These are phyloP conservation scores for Leptatherina wallacei DNA, from an alignment of 2,797 vertebrate species.

Conservation along the genomic window DNA sequence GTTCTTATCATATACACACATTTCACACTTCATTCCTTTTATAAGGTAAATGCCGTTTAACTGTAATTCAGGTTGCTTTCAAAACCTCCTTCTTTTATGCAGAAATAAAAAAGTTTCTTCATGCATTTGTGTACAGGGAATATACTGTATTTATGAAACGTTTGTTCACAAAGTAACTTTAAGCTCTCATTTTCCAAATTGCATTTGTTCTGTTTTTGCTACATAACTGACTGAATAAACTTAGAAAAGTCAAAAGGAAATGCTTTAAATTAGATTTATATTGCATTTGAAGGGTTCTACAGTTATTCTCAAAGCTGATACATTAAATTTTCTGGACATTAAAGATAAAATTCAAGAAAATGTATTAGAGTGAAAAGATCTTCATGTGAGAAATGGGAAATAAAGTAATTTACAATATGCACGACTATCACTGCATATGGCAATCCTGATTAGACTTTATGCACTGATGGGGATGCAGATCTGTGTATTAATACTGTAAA, in stretches of 20 bases:
- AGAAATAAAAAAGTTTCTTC: neutral
- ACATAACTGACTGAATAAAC: conserved; percentile 23
- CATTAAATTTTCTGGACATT: conserved; percentile 32
- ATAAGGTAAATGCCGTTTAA: neutral
- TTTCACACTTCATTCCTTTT: neutral
- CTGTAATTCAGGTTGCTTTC: neutral
- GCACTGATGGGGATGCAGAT: conserved; percentile 48
- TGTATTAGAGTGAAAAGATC: conserved; percentile 60
- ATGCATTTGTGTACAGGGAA: neutral
- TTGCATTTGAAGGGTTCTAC: neutral
- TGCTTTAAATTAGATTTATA: conserved; percentile 4
- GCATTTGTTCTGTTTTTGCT: conserved; percentile 14
- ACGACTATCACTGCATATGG: conserved; percentile 41
- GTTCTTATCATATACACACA: too few relatives aligned
- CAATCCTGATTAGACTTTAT: conserved; percentile 66
- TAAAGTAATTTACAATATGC: conserved; percentile 46
- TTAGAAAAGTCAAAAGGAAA: conserved; percentile 2
- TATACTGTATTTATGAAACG: too few relatives aligned
- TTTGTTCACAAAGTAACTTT: neutral
- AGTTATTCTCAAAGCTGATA: conserved; percentile 18
- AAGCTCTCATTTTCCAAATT: neutral
- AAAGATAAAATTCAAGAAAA: conserved; percentile 45
- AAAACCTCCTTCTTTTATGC: neutral
- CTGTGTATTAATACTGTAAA: conserved; percentile 53
- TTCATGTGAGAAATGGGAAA: conserved; percentile 54